These are phyloP conservation scores for Psilopogon haemacephalus DNA, from an alignment of 2,113 vertebrate species.

Conservation along the genomic window DNA sequence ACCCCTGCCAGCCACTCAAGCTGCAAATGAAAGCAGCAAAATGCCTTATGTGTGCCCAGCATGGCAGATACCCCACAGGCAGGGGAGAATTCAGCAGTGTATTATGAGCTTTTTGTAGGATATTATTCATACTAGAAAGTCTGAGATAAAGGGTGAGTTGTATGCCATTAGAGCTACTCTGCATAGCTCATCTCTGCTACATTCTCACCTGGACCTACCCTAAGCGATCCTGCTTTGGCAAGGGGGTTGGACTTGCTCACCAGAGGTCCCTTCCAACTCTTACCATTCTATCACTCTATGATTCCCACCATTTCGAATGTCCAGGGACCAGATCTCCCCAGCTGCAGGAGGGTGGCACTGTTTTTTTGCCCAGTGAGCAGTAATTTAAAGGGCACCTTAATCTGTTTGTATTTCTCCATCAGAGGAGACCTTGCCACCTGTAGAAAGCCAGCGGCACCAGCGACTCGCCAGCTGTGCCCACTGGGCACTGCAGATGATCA, in stretches of 20 bases:
- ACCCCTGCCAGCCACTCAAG: not conserved
- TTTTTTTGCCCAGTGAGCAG: not conserved
- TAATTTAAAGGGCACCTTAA: not conserved
- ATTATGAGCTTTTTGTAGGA: not conserved
- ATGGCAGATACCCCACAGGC: not conserved
- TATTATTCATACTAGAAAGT: not conserved
- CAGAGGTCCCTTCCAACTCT: too few species aligned
- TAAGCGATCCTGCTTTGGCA: too few species aligned
- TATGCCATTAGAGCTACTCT: accelerated
- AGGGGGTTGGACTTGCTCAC: too few species aligned
- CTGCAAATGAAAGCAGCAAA: conserved; percentile 21
- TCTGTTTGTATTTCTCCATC: not conserved
- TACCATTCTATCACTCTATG: too few species aligned
- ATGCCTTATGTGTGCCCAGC: not conserved
- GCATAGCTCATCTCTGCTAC: not conserved
- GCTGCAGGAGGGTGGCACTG: not conserved
- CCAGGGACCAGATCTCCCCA: not conserved
- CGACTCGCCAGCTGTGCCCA: not conserved
- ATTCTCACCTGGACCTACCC: too few species aligned
- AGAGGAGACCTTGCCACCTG: not conserved
- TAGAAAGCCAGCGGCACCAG: not conserved
- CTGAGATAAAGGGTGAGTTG: not conserved
- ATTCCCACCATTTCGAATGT: not conserved
- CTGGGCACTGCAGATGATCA: not conserved
- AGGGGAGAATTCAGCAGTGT: accelerated